A percentile compares a stretch with the other conserved stretches of the same genome.
Conservation (phyloP, 2,797 vertebrate genomes). For the Siniperca obscura region DNA sequence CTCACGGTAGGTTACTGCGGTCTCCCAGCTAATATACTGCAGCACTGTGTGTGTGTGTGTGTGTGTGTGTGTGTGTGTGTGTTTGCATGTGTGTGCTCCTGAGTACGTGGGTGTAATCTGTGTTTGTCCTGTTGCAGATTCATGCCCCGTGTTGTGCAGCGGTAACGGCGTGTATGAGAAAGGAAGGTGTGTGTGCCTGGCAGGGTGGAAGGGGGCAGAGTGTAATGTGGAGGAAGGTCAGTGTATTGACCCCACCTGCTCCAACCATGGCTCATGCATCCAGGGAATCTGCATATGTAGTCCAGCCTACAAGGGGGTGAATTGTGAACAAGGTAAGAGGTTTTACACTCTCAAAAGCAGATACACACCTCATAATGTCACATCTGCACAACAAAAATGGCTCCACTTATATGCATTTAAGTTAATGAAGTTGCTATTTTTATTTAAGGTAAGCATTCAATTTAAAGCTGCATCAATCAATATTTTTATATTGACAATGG, state of each 20-base stretch:
- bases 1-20: slow-evolving; percentile 74
- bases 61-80: slow-evolving; percentile 32
- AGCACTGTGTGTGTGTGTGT: slow-evolving; percentile 46
- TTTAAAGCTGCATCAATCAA: slow-evolving; percentile 1
- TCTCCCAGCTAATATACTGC: slow-evolving; percentile 79
- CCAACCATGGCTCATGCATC: slow-evolving; percentile 94
- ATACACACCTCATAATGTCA: background rate
- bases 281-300: slow-evolving; percentile 94
- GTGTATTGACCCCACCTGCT: slow-evolving; percentile 96
- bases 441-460: background rate
- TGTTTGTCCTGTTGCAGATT: slow-evolving; percentile 86
- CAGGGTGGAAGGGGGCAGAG: slow-evolving; percentile 94
- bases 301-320: slow-evolving; percentile 94
- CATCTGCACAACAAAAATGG: background rate
- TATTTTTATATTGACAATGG: slow-evolving; percentile 8
- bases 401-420: background rate
- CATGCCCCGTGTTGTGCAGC: slow-evolving; percentile 94
- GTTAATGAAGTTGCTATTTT: background rate
- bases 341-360: background rate
- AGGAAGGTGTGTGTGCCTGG: slow-evolving; percentile 92
- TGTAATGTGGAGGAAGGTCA: slow-evolving; percentile 95
- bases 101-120: slow-evolving; percentile 54
- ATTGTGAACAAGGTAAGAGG: slow-evolving; percentile 93
- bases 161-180: slow-evolving; percentile 96
- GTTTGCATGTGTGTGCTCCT: slow-evolving; percentile 32